Conservation (phyloP, 2,797 vertebrate genomes). For the Alectoris magna region DNA sequence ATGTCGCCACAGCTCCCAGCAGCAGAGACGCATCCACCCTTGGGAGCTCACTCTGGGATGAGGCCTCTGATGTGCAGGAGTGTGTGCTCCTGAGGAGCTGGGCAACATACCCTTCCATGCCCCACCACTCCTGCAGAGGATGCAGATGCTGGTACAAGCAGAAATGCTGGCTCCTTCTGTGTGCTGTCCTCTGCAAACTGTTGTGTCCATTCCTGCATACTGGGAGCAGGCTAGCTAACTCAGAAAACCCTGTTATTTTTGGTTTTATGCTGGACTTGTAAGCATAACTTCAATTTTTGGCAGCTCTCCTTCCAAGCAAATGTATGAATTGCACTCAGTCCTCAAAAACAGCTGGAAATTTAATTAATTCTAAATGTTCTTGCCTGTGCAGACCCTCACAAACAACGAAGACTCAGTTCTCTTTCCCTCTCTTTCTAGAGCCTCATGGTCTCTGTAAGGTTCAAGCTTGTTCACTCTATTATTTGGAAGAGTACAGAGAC, state of each 20-base stretch:
- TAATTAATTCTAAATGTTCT: slow-evolving; percentile 6
- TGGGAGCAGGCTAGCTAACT: not conserved
- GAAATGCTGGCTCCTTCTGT: not conserved
- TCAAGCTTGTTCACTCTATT: not conserved
- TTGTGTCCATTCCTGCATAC: not conserved
- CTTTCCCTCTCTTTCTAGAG: not conserved
- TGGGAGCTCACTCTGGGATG: not conserved
- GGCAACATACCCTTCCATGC: accelerated
- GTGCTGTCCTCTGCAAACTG: not conserved
- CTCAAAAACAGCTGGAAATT: slow-evolving; percentile 9
- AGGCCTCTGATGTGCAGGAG: not conserved
- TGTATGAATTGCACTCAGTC: not conserved
- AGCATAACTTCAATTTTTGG: not conserved
- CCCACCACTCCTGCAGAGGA: not conserved
- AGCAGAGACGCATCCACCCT: not conserved
- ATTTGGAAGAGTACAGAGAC: not conserved
- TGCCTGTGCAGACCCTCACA: not conserved
- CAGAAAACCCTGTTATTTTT: not conserved
- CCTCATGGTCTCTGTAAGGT: not conserved
- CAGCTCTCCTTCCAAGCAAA: slow-evolving; percentile 14
- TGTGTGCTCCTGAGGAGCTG: not conserved
- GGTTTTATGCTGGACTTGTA: not conserved
- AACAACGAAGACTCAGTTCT: not conserved
- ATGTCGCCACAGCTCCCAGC: not conserved
- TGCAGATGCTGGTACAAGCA: not conserved